These are phyloP conservation scores for Mastigias papua DNA, from an alignment of 30 jellyfish, hydroid and myxozoan genomes.

Conservation along the genomic window DNA sequence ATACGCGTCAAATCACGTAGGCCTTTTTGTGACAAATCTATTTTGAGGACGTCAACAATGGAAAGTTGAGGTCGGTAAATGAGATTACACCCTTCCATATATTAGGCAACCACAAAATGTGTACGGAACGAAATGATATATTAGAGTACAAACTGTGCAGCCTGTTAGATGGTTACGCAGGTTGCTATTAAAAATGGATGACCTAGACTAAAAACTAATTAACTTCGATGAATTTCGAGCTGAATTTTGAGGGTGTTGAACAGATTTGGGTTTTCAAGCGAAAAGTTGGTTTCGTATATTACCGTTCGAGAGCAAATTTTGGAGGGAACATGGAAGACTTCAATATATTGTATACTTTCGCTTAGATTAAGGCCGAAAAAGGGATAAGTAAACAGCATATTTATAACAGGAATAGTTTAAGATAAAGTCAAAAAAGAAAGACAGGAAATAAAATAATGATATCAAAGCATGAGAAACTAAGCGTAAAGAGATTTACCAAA, in stretches of 20 bases:
- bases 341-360: too few relatives aligned
- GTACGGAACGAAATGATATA: conserved; percentile 34
- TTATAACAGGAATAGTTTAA: too few relatives aligned
- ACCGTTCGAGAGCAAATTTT: neutral
- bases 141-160: neutral
- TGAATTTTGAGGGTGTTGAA: neutral
- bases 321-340: too few relatives aligned
- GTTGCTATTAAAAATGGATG: conserved; percentile 22
- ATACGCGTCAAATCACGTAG: neutral
- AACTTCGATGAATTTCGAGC: neutral
- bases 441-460: too few relatives aligned
- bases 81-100: conserved; percentile 52
- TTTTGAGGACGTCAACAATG: conserved; percentile 35
- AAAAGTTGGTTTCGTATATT: neutral
- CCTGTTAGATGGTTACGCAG: conserved; percentile 8
- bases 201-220: conserved; percentile 22
- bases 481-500: too few relatives aligned
- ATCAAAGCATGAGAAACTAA: too few relatives aligned
- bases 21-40: conserved; percentile 15
- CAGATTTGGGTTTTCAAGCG: neutral
- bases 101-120: conserved; percentile 48
- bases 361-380: too few relatives aligned
- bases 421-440: too few relatives aligned
- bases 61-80: conserved; percentile 37
- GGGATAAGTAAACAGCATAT: too few relatives aligned